Evolutionary conservation across 1,140 invertebrate genomes (phyloP), one percentile per base, ranked within the genome.

Genomic region (Drosophila chauvacae): DNA sequence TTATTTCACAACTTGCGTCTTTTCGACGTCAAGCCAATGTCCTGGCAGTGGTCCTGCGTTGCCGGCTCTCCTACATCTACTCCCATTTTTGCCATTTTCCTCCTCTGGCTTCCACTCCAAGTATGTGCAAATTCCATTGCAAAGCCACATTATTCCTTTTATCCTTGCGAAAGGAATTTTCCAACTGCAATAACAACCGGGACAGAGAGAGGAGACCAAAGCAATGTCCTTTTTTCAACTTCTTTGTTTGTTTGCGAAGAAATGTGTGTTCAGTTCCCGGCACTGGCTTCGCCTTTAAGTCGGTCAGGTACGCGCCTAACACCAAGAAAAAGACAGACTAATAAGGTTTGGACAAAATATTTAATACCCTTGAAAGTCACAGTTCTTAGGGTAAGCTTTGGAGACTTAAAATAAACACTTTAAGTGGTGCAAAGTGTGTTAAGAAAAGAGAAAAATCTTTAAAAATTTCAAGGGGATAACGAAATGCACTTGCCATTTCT

Each of bases 141-240:
- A 90, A 90, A 90, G 85, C 85, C 85, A 90, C 85, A 90, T 90
- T 90, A 90, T 90, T 90, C 85, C 76, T 80, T 90, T 90, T 90
- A 90, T 90, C 85, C 85, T 81, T 90, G 70, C 83, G 81, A 85
- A 90, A 81, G 86, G 85, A 90, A 90, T 90, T 90, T 79, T 69
- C 66, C 85, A 85, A 85, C 85, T 90, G 85, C 86, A 90, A 90
- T 90, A 90, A 90, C 85, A 90, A 90, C 81, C 71, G 37, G 61
- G 33, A 60, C 45, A 56, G n/a, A 60, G 16, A 41, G 50, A 33
- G 68, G 64, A 69, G 63, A 66, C 66, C 59, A 50, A 51, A 51
- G 45, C 68, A 73, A 51, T 72, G 70, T 73, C 55, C 70, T 60
- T 71, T 60, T 72, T 72, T 37, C 66, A 37, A 50, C 53, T 71